Evolutionary conservation across 1,140 invertebrate species (phyloP), one percentile per base, ranked within the genome.

Genomic region (Lepidurus couesii): DNA sequence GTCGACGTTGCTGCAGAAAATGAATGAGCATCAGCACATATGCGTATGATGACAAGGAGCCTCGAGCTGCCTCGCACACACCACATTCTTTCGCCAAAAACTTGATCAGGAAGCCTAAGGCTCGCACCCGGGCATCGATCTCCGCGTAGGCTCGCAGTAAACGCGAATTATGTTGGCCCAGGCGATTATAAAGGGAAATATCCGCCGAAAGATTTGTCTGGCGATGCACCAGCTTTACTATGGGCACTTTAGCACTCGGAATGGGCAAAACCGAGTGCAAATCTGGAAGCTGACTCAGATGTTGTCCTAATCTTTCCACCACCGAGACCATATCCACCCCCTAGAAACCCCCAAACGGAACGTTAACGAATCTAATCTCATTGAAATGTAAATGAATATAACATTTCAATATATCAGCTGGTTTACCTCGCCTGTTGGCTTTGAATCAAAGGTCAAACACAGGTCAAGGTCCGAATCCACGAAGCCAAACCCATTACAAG

Each of bases 31-130:
- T 89, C 21, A 90, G 82, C 76, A 88, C 87, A 82, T 89, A 90
- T n/a, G 88, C 88, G 82, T 91, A 91, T 1, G 89, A 90, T 16
- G 89, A 90, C 11, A 91, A 83, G 82, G 89, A 89, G 16, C 90
- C 90, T 78, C 86, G 82, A 0, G 89, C 89, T 0, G 90, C 90
- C 86, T 91, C 89, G 77, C 89, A 86, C 79, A 91, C 89, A 78
- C 89, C 88, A 85, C 89, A 90, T 9, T 87, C 85, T 84, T 90
- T 90, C 5, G 88, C 88, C 83, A 90, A 87, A 43, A 86, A 84
- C 81, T 90, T 90, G 45, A 90, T 83, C 76, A 86, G 85, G 83
- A 88, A 89, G 7, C 89, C 89, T 21, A 90, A 83, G 65, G 85
- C 83, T 82, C 83, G 83, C 1, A 89, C 88, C 80, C 90, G 80